Conservation (phyloP, 2,113 vertebrate genomes). For the Cygnus atratus region DNA sequence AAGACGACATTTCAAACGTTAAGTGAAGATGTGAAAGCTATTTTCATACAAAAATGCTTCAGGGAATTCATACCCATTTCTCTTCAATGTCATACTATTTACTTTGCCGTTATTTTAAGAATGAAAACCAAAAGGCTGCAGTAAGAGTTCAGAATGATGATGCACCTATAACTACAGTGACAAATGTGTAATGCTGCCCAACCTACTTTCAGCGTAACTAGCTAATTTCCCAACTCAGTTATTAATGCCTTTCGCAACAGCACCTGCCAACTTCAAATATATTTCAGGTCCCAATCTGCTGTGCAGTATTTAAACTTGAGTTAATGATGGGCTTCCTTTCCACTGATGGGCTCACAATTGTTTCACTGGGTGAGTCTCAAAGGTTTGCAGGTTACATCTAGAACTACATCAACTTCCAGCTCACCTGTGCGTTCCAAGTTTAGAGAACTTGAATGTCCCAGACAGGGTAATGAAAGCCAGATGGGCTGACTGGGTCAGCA, state of each 20-base stretch:
- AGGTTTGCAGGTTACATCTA: neutral
- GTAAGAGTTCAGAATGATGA: neutral
- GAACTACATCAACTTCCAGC: neutral
- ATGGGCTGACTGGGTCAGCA: neutral
- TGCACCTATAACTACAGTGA: neutral
- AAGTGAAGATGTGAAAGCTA: neutral
- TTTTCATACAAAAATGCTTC: neutral
- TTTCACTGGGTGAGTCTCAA: neutral
- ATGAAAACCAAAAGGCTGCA: conserved; percentile 5
- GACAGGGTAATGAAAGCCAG: neutral
- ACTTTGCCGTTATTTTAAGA: neutral
- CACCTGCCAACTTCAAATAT: neutral
- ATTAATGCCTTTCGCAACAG: neutral
- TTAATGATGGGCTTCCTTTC: neutral
- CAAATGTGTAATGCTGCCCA: neutral
- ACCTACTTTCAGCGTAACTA: neutral
- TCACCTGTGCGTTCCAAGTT: neutral
- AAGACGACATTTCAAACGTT: conserved; percentile 53
- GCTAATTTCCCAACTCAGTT: neutral
- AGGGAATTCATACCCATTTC: neutral
- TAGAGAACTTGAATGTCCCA: neutral
- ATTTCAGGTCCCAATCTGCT: neutral
- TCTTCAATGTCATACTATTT: neutral
- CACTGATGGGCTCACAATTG: neutral
- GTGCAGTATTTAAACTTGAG: neutral